These are phyloP conservation scores for Gallinago jamesoni DNA, from an alignment of 2,113 vertebrate genomes.

Conservation along the genomic window DNA sequence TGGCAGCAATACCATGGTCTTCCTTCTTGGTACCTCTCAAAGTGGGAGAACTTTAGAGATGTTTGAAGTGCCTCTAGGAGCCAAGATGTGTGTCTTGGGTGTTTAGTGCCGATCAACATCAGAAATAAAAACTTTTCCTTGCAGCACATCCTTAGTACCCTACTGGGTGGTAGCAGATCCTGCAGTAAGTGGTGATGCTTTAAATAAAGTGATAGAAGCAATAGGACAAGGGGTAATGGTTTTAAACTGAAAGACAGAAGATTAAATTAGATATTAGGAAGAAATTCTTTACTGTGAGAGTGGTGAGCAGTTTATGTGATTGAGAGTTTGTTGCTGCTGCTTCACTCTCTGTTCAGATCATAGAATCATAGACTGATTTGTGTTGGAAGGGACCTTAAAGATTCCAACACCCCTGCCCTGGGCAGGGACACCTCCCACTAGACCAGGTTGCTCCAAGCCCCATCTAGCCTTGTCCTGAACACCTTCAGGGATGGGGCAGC, in stretches of 20 bases:
- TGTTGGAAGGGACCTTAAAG: not conserved
- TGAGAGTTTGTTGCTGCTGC: not conserved
- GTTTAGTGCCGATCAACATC: not conserved
- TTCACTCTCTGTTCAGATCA: not conserved
- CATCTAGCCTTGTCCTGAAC: not conserved
- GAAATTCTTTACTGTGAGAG: no score
- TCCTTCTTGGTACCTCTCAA: not conserved
- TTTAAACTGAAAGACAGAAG: no score
- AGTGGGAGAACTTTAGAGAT: not conserved
- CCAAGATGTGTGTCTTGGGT: not conserved
- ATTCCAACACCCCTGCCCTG: not conserved
- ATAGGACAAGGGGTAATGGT: no score
- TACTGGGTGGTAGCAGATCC: not conserved
- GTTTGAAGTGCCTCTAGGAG: not conserved
- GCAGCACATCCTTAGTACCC: not conserved
- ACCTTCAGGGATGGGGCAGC: not conserved
- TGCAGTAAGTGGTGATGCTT: not conserved
- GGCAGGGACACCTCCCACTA: not conserved
- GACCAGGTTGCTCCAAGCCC: not conserved
- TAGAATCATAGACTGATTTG: not conserved
- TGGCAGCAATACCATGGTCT: not conserved
- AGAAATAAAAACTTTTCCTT: not conserved
- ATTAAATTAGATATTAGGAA: no score
- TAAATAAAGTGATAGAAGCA: not conserved
- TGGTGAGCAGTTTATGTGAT: not conserved